Evolutionary conservation across 2,888 invertebrate genomes (phyloP).

Genomic region (Drosophila nigricruria): DNA sequence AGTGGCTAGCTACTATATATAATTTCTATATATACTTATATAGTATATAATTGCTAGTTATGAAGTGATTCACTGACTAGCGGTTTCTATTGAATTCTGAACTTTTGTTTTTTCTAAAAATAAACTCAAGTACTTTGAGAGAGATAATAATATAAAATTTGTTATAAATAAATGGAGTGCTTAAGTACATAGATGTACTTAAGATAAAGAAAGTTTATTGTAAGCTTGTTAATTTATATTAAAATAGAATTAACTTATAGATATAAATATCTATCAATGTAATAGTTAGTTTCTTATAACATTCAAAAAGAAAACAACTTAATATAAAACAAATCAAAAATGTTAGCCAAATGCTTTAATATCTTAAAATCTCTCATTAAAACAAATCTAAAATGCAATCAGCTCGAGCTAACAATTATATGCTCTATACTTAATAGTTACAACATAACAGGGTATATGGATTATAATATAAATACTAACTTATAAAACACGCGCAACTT

Average conservation of each 20-base stretch:
- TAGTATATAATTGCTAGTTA: background rate
- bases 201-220: background rate
- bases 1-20: conserved; percentile 1
- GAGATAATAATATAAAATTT: background rate
- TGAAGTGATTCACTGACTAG: background rate
- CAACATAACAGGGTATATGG: background rate
- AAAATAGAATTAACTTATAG: no score
- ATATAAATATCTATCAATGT: no score
- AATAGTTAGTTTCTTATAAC: no score
- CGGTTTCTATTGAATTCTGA: background rate
- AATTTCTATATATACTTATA: background rate
- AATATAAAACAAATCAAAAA: background rate
- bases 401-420: no score
- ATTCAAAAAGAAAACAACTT: no score
- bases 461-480: conserved; percentile 4
- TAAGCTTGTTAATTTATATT: background rate
- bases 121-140: background rate
- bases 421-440: background rate
- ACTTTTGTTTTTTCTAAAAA: background rate
- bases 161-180: background rate
- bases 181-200: background rate
- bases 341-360: background rate
- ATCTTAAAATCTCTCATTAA: background rate
- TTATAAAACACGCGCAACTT: conserved; percentile 18
- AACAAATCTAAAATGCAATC: background rate